Conservation (phyloP, 1,140 invertebrate genomes). For the Phenacoccus solenopsis region DNA sequence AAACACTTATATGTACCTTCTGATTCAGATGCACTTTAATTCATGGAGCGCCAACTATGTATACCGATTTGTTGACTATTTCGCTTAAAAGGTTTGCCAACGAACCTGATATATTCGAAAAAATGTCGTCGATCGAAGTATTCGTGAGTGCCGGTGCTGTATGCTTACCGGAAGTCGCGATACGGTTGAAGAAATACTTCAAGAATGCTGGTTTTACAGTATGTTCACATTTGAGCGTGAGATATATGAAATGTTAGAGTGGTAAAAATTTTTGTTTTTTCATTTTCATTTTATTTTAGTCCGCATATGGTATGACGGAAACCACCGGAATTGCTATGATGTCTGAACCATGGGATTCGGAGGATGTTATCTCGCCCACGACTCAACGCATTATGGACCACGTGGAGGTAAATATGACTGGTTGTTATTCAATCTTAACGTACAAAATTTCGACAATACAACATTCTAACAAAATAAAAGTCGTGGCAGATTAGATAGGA, state of each 20-base stretch:
- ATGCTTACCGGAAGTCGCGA: neutral
- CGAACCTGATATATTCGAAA: neutral
- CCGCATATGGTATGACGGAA: constrained; percentile 81
- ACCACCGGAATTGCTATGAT: constrained; percentile 57
- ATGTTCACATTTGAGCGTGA: too few species aligned
- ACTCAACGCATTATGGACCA: constrained; percentile 72
- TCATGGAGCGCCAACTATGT: constrained; percentile 95
- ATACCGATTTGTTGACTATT: constrained; percentile 53
- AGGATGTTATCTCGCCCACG: constrained; percentile 50
- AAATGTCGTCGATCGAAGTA: neutral
- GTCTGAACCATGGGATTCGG: constrained; percentile 45
- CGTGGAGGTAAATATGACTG: constrained; percentile 46
- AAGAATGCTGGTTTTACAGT: neutral
- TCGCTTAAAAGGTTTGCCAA: neutral
- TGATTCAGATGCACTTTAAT: constrained; percentile 57
- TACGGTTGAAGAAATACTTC: neutral
- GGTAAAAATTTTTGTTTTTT: constrained; percentile 22
- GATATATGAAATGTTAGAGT: too few species aligned
- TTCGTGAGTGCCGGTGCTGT: neutral
- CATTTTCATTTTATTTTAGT: constrained; percentile 38
- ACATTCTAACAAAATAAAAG: too few species aligned
- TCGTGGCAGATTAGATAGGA: too few species aligned
- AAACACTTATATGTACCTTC: too few species aligned
- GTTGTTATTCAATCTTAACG: too few species aligned
- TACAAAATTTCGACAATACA: too few species aligned